A percentile compares a stretch with the other conserved stretches of the same genome.
Conservation (phyloP, 2,797 vertebrate species). For the Tapera naevia region DNA sequence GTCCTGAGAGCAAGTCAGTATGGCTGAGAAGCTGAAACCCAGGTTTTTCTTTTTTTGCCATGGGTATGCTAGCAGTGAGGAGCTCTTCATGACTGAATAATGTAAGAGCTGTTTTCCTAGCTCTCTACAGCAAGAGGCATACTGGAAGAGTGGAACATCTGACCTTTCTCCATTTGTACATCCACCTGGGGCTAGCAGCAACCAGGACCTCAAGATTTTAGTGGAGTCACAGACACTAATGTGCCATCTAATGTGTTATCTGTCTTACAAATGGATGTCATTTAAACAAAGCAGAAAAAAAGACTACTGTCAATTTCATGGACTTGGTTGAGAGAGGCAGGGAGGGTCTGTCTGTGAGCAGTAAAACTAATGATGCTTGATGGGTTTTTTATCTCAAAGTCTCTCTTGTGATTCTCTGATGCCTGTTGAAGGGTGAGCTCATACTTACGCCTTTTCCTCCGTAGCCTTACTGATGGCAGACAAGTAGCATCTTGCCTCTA, state of each 20-base stretch:
- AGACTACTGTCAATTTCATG: not conserved
- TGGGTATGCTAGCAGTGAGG: not conserved
- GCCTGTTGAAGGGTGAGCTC: conserved; percentile 46
- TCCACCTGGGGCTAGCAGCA: not conserved
- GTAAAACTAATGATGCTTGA: conserved; percentile 34
- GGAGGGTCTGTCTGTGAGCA: not conserved
- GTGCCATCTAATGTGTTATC: not conserved
- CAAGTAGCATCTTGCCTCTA: conserved; percentile 1
- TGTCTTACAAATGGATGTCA: not conserved
- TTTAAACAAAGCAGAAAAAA: conserved; percentile 42
- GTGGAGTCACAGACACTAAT: not conserved
- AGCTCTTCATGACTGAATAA: not conserved
- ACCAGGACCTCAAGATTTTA: not conserved
- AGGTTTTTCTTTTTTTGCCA: not conserved
- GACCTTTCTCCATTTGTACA: not conserved
- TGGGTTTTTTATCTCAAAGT: conserved; percentile 33
- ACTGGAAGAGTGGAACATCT: not conserved
- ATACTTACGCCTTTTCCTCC: not conserved
- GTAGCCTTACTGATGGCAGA: not conserved
- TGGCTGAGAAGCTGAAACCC: not conserved
- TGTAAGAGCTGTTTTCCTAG: not conserved
- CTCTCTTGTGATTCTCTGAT: not conserved
- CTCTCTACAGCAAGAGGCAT: not conserved
- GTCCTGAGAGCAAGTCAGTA: not conserved
- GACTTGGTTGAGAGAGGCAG: not conserved